Base-by-base conservation (phyloP, 2,888 invertebrate species). In the Teinopalpus imperialis region DNA sequence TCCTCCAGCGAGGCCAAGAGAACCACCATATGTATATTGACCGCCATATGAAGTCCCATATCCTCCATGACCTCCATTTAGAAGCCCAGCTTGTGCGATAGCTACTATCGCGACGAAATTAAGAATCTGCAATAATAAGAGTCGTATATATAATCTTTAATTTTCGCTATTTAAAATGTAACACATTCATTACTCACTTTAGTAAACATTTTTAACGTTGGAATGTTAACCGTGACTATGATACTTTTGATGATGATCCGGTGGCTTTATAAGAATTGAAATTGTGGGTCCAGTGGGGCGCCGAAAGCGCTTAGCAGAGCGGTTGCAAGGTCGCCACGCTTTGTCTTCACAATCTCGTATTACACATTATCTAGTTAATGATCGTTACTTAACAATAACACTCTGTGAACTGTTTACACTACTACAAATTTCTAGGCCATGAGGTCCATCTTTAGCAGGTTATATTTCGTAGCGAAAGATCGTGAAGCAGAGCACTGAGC, bases 221-320 rank as follows among this genome's bases (percentile, higher is more conserved):
- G 69, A 68, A 75, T 66, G 68, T 70, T 63, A 70, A 77, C 72
- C 71, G 77, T 81, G 76, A 83, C 82, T 88, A 80, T 79, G 78
- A 80, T 80, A 74, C 74, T 71, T 73, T 67, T 73, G 81, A 76
- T 78, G 70, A 72, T 56, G 63, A 64, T 61, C 70, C 56, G 72
- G 80, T 74, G 77, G 78, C 87, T 88, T 87, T 88, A 87, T 88
- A 88, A 83, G 81, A 82, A 76, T 72, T 70, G 61, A 57, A 61
- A 66, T 57, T 51, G 69, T 49, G 61, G 57, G 63, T 64, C 66
- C 81, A 83, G 87, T 82, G 86, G 82, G 82, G 85, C 78, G 76
- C 59, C 64, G 74, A 71, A 53, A 53, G 44, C 52, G 52, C 47
- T 44, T 52, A 50, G 43, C 45, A 48, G 56, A 57, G 69, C 75